Percentiles rank a stretch among this genome's conserved stretches.
Evolutionary conservation across 1,140 invertebrate species (phyloP).

Genomic region (Stegodyphus dumicola): DNA sequence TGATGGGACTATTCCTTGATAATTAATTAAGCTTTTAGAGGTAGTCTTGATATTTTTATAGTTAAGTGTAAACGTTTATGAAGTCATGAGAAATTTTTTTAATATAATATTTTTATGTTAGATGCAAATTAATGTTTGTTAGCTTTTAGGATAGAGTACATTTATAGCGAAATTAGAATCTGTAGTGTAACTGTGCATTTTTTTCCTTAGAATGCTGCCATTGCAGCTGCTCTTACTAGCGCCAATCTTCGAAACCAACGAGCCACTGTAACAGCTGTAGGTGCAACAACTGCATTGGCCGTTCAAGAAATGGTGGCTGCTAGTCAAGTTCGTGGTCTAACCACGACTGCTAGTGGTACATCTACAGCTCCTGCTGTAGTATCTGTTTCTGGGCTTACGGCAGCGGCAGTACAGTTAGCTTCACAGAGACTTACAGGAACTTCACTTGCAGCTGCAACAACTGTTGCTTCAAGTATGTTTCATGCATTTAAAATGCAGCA

Average conservation of each 20-base stretch:
- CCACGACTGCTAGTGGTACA: constrained; percentile 50
- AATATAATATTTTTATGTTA: no score
- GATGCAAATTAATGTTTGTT: no score
- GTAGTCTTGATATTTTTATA: no score
- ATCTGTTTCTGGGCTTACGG: constrained; percentile 66
- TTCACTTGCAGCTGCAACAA: constrained; percentile 64
- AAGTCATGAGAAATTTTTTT: no score
- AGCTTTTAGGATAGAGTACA: no score
- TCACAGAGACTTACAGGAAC: constrained; percentile 65
- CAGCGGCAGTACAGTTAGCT: constrained; percentile 66
- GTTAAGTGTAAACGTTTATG: no score
- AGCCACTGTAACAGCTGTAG: constrained; percentile 64
- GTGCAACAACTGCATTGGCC: constrained; percentile 62
- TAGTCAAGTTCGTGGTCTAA: constrained; percentile 62
- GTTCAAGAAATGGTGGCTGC: constrained; percentile 64
- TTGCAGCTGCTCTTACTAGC: constrained; percentile 34
- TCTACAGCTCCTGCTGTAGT: constrained; percentile 65
- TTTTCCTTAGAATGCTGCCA: constrained; percentile 42
- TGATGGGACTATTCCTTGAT: no score
- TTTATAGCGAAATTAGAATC: neutral
- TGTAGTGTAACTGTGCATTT: no score
- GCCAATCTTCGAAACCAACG: constrained; percentile 42
- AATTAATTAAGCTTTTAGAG: no score
- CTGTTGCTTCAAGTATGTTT: constrained; percentile 62
- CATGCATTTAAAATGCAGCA: no score